These are phyloP conservation scores for Bombyx mandarina DNA, from an alignment of 1,140 invertebrate genomes.

Conservation along the genomic window DNA sequence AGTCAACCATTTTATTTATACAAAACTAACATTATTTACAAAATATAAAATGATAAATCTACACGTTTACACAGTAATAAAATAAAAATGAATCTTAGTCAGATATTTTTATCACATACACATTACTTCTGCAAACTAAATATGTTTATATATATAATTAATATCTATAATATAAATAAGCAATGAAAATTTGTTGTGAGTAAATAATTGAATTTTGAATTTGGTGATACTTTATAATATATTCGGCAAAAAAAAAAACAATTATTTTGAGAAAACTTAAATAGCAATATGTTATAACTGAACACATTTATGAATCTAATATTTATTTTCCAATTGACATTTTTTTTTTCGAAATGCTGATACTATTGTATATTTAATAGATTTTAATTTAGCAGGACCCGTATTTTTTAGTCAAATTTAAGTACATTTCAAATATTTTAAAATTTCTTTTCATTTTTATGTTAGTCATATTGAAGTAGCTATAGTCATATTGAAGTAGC, in stretches of 20 bases:
- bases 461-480: too few relatives aligned
- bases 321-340: too few relatives aligned
- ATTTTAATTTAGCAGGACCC: too few relatives aligned
- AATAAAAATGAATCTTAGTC: conserved; percentile 38
- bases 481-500: too few relatives aligned
- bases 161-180: too few relatives aligned
- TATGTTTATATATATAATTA: conserved; percentile 2
- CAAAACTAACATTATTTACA: conserved; percentile 43
- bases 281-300: conserved; percentile 4
- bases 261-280: background rate
- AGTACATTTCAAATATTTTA: too few relatives aligned
- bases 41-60: conserved; percentile 33
- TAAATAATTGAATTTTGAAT: conserved; percentile 15
- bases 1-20: conserved; percentile 15
- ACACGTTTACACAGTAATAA: conserved; percentile 35
- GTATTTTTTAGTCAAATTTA: too few relatives aligned
- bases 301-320: too few relatives aligned
- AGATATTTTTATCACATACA: conserved; percentile 50
- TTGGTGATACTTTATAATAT: conserved; percentile 12
- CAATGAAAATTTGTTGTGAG: conserved; percentile 16
- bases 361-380: too few relatives aligned
- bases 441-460: too few relatives aligned
- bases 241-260: conserved; percentile 3
- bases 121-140: conserved; percentile 30
- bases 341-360: too few relatives aligned